Percentiles rank a stretch among this genome's conserved stretches.
Conservation (phyloP, 2,797 vertebrate genomes). For the Cryptoblepharus egeriae region DNA sequence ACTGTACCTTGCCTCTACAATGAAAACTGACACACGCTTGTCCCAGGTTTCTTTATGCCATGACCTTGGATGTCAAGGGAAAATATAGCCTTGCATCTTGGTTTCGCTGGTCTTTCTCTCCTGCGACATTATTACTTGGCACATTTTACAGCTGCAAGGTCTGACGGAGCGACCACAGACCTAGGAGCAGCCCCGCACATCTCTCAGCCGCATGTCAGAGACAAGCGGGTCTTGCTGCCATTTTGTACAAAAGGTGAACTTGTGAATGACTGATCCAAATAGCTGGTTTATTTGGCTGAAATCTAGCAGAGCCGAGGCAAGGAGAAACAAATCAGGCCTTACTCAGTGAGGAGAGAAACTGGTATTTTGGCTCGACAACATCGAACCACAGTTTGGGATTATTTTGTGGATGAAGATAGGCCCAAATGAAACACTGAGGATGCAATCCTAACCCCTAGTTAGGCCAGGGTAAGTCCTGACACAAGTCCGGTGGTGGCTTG, state of each 20-base stretch:
- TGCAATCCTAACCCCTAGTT: no score
- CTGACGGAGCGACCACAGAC: slow-evolving; percentile 56
- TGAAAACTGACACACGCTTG: slow-evolving; percentile 70
- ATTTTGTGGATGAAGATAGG: background rate
- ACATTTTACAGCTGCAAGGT: slow-evolving; percentile 56
- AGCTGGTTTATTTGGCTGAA: slow-evolving; percentile 25
- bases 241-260: slow-evolving; percentile 50
- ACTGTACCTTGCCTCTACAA: slow-evolving; percentile 57
- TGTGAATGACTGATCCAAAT: slow-evolving; percentile 48
- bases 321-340: background rate
- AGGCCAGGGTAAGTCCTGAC: no score
- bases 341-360: background rate
- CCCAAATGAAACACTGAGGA: no score
- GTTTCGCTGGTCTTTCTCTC: slow-evolving; percentile 67
- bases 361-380: background rate
- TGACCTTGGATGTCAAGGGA: slow-evolving; percentile 78
- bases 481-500: no score
- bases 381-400: background rate
- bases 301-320: background rate
- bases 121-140: slow-evolving; percentile 66
- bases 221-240: slow-evolving; percentile 44
- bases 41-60: slow-evolving; percentile 59
- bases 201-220: slow-evolving; percentile 39
- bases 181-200: slow-evolving; percentile 47
- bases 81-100: slow-evolving; percentile 74